Base-by-base conservation (phyloP, 2,888 invertebrate genomes). In the Micoletzkya japonica region DNA sequence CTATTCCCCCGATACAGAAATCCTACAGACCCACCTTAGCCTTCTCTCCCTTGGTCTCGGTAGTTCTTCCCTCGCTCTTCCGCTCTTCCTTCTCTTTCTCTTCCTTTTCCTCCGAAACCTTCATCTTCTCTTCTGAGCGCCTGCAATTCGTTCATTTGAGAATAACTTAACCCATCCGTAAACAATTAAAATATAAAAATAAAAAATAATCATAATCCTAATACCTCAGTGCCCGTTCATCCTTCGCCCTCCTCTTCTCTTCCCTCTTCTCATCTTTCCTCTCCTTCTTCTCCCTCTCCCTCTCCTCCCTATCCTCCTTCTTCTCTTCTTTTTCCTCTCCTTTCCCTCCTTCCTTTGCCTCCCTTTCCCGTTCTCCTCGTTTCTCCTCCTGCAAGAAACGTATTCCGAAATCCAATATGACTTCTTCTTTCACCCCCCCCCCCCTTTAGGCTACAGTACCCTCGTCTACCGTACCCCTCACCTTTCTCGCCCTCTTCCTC, bases 391-490 rank as follows among this genome's bases (percentile, higher is more conserved):
- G 14, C 24, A n/a, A n/a, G n/a, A n/a, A n/a, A n/a, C 28, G 14
- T 20, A 10, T 14, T 74, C 72, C 61, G 72, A 73, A 52, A 60
- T 57, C 64, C 75, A 77, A 28, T 78, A 14, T 44, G 44, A 14
- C 44, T 20, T 44, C 10, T 20, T 44, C 44, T 44, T 7, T 24
- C 54, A 20, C 54, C 54, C 7, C 54, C 54, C 24, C 58, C 34
- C n/a, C 26, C 49, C 56, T 58, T 39, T 59, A 39, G 3, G 6
- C 37, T 24, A 30, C 24, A n/a, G n/a, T 10, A 39, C 44, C 37
- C 49, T 69, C 32, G 26, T 44, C 50, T 49, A 50, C 49, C 34
- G 39, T 26, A 39, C 28, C 24, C 34, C 36, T 54, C 67, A 54
- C 49, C 34, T 36, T 26, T 4, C 56, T 30, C 30, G 28, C n/a